Evolutionary conservation across 2,113 vertebrate genomes (phyloP).

Genomic region (Zosterops borbonicus): DNA sequence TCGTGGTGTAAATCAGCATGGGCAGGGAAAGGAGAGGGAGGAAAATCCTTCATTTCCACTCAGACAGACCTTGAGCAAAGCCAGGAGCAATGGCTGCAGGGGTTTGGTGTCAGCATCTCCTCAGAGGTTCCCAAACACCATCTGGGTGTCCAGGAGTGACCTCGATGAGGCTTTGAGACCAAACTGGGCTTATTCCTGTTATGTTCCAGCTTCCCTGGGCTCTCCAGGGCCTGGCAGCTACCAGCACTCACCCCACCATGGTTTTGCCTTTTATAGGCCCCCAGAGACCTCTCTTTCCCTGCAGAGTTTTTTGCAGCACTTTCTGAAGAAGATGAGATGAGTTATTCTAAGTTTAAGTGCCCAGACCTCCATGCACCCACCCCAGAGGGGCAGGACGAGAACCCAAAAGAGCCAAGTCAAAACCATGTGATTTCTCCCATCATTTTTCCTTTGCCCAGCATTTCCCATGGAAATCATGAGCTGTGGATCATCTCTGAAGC

Average conservation of each 20-base stretch:
- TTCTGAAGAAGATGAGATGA: background rate
- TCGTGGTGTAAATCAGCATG: background rate
- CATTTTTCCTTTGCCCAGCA: background rate
- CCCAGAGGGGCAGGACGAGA: background rate
- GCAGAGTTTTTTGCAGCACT: background rate
- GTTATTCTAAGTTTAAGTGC: rapidly evolving
- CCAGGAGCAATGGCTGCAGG: background rate
- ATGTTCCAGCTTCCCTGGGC: background rate
- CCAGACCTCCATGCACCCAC: rapidly evolving
- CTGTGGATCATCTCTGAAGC: background rate
- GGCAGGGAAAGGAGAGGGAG: background rate
- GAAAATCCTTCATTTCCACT: background rate
- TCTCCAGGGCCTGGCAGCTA: background rate
- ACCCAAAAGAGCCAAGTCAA: background rate
- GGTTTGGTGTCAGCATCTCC: background rate
- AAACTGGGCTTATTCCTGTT: rapidly evolving
- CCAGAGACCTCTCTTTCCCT: background rate
- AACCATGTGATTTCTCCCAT: background rate
- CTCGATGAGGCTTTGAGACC: background rate
- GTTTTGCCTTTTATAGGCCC: background rate
- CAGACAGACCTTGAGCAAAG: background rate
- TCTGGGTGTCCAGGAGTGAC: background rate
- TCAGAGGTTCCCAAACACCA: rapidly evolving
- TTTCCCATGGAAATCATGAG: background rate
- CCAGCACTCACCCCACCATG: rapidly evolving